phyloP scores from a whole-genome alignment of 2,113 vertebrate species.

The Rhea americana region DNA sequence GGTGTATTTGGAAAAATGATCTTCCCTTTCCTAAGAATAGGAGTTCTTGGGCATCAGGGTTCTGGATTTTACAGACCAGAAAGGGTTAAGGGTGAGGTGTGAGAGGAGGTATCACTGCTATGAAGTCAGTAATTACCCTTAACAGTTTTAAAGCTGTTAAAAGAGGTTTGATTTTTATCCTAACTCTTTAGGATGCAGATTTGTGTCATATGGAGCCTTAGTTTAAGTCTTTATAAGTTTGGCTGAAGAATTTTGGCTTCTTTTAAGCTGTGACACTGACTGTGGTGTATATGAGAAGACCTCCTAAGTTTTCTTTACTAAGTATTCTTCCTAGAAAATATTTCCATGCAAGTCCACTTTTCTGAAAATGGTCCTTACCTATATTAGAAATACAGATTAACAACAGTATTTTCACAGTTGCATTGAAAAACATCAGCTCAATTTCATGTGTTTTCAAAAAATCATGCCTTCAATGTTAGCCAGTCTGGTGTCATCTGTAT shows the following conservation, averaged over 20 bases:
- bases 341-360: neutral
- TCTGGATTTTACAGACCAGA: neutral
- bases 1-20: neutral
- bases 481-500: neutral
- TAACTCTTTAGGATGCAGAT: neutral
- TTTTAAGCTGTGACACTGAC: neutral
- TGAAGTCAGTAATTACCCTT: neutral
- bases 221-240: neutral
- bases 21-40: neutral
- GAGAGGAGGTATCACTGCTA: neutral
- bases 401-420: neutral
- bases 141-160: neutral
- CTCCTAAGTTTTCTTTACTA: neutral
- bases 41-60: neutral
- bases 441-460: neutral
- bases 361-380: neutral
- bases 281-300: neutral
- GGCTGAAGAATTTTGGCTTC: neutral
- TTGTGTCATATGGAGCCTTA: neutral
- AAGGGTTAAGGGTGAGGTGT: neutral
- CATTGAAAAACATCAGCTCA: neutral
- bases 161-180: neutral
- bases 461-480: neutral
- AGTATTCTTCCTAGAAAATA: neutral
- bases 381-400: constrained; percentile 5